phyloP scores from a whole-genome alignment of 2,888 invertebrate genomes.

The Aethes cnicana region DNA sequence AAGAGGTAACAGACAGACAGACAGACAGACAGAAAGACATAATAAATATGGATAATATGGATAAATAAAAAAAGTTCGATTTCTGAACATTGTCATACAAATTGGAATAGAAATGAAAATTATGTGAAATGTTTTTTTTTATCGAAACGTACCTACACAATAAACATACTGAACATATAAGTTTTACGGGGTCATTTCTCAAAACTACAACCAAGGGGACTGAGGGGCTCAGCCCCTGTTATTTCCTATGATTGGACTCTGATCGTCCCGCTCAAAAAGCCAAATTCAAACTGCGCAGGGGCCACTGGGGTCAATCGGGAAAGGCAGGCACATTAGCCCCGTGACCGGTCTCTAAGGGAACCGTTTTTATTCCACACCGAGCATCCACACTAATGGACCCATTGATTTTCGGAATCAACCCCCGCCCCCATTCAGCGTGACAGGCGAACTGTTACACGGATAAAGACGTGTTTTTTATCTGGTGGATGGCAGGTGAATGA shows the following conservation, averaged over 20 bases:
- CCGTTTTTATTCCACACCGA: constrained; percentile 41
- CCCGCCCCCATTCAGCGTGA: constrained; percentile 46
- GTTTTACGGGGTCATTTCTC: too few relatives aligned
- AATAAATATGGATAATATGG: too few relatives aligned
- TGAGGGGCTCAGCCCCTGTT: too few relatives aligned
- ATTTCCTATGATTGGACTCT: background rate
- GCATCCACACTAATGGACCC: constrained; percentile 68
- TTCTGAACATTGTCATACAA: too few relatives aligned
- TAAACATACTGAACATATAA: too few relatives aligned
- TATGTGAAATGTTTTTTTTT: too few relatives aligned
- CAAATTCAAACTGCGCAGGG: constrained; percentile 35
- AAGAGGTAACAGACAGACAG: too few relatives aligned
- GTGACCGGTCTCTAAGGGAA: constrained; percentile 68
- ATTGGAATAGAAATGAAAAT: too few relatives aligned
- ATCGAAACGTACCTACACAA: too few relatives aligned
- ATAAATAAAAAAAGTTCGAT: too few relatives aligned
- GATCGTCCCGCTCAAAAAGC: background rate
- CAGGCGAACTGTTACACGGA: constrained; percentile 40
- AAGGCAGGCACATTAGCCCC: constrained; percentile 67
- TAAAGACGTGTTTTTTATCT: constrained; percentile 25
- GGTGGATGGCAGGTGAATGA: constrained; percentile 16
- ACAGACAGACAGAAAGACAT: too few relatives aligned
- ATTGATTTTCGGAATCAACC: constrained; percentile 66
- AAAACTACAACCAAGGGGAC: too few relatives aligned
- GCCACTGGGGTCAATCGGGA: constrained; percentile 63